phyloP scores from a whole-genome alignment of 2,113 vertebrate species.

The Merops nubicus region DNA sequence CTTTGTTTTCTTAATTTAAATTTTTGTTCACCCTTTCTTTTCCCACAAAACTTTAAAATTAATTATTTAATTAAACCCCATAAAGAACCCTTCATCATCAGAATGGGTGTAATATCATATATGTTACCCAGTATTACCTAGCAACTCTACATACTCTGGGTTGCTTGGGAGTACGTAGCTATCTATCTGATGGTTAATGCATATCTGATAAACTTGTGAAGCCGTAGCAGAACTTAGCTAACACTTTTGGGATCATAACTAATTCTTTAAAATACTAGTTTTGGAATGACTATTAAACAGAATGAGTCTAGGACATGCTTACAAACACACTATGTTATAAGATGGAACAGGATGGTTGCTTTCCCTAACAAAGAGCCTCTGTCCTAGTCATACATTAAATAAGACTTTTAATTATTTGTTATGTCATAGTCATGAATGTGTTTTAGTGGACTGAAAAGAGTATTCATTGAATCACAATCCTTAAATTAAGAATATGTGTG shows the following conservation, averaged over 20 bases:
- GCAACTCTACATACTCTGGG: fast-evolving
- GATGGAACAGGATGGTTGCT: too few species aligned
- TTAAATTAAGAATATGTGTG: not conserved
- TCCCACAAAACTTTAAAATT: not conserved
- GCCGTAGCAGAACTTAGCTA: not conserved
- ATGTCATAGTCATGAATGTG: not conserved
- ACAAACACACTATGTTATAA: not conserved
- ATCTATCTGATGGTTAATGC: not conserved
- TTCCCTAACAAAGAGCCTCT: not conserved
- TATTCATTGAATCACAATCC: not conserved
- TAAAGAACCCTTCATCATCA: not conserved
- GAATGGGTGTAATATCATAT: not conserved
- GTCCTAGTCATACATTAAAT: not conserved
- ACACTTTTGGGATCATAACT: not conserved
- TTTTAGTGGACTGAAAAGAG: not conserved
- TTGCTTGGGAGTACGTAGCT: not conserved
- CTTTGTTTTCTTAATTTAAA: not conserved
- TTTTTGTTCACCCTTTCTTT: fast-evolving
- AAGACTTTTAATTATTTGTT: not conserved
- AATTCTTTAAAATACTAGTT: not conserved
- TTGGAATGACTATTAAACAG: not conserved
- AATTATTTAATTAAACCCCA: not conserved
- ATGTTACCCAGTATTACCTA: not conserved
- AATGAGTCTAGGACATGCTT: not conserved
- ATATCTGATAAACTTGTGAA: not conserved